phyloP scores from a whole-genome alignment of 2,113 vertebrate species.

The Leuciscus idus region DNA sequence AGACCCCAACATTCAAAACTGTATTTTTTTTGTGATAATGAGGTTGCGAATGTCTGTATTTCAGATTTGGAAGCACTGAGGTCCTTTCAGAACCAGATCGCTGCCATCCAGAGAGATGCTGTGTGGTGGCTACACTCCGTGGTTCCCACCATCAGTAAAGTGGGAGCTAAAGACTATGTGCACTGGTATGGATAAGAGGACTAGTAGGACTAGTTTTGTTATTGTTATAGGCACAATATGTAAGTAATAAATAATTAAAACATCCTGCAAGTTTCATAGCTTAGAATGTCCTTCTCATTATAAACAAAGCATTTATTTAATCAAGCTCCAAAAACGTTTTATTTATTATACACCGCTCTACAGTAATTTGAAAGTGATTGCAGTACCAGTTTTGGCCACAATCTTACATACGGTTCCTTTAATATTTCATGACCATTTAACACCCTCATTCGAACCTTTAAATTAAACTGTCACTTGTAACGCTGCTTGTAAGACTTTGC shows the following conservation, averaged over 20 bases:
- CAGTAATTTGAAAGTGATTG: too few species aligned
- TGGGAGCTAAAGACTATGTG: constrained; percentile 92
- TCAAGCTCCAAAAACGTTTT: too few species aligned
- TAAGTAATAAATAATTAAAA: too few species aligned
- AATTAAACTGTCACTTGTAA: neutral
- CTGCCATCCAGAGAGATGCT: constrained; percentile 92
- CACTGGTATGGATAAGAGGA: constrained; percentile 84
- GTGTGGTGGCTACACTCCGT: constrained; percentile 99
- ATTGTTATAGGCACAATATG: neutral
- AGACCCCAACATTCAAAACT: neutral
- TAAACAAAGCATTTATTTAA: too few species aligned
- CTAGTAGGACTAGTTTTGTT: neutral
- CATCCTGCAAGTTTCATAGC: too few species aligned
- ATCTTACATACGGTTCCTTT: neutral
- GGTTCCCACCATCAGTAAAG: constrained; percentile 94
- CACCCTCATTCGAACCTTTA: neutral
- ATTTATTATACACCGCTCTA: too few species aligned
- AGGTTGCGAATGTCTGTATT: constrained; percentile 40
- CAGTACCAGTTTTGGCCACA: too few species aligned
- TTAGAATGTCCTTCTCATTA: too few species aligned
- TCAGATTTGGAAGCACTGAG: constrained; percentile 91
- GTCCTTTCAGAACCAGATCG: constrained; percentile 96
- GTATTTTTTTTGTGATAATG: neutral
- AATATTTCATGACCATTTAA: neutral
- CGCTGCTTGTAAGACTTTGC: neutral